Evolutionary conservation across 2,113 vertebrate genomes (phyloP).

Genomic region (Sula dactylatra): DNA sequence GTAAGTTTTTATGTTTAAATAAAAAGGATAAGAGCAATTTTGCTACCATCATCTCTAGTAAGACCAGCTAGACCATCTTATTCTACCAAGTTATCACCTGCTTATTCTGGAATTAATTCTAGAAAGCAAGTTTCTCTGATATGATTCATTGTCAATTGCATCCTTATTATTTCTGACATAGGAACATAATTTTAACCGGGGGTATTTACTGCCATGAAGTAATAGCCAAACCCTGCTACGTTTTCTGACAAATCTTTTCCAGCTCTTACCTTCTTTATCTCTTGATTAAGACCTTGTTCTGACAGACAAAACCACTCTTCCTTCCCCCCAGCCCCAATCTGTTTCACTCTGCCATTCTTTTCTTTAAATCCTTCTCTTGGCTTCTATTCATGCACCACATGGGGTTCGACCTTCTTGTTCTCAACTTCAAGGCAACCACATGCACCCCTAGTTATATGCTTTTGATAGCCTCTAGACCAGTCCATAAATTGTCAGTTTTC

Average conservation of each 20-base stretch:
- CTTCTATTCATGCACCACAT: not conserved
- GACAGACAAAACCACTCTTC: not conserved
- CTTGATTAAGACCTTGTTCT: not conserved
- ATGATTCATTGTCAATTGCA: not conserved
- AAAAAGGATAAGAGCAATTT: not conserved
- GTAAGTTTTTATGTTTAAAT: not conserved
- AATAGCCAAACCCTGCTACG: not conserved
- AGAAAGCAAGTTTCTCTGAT: not conserved
- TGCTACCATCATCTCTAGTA: not conserved
- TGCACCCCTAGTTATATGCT: not conserved
- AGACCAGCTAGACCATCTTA: not conserved
- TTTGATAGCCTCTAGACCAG: not conserved
- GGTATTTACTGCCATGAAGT: not conserved
- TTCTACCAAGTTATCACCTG: not conserved
- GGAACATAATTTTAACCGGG: not conserved
- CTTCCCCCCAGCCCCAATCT: too few relatives aligned
- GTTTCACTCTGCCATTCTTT: not conserved
- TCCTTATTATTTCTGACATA: not conserved
- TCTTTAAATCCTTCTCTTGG: not conserved
- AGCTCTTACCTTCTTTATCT: not conserved
- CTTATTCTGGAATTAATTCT: not conserved
- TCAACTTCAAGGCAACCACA: not conserved
- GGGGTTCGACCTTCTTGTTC: not conserved
- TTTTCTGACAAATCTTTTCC: not conserved
- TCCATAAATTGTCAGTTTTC: not conserved